Evolutionary conservation across 2,888 invertebrate genomes (phyloP).

Genomic region (Lithophane semibrunnea): DNA sequence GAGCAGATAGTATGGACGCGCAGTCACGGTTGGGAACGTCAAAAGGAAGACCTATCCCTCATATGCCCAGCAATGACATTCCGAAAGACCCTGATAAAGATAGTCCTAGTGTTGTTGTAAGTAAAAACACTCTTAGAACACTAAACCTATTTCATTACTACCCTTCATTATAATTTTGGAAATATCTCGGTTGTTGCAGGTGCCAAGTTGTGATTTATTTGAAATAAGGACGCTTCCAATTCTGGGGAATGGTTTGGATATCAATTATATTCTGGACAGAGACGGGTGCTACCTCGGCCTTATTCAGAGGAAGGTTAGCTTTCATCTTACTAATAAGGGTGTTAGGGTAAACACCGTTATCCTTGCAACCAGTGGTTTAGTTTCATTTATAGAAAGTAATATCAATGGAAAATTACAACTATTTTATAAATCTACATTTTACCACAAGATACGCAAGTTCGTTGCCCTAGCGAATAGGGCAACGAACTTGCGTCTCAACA

Average conservation of each 20-base stretch:
- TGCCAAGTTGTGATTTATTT: conserved; percentile 93
- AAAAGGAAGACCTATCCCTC: conserved; percentile 83
- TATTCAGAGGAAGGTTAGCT: conserved; percentile 91
- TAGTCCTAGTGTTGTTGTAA: conserved; percentile 82
- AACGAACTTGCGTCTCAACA: no score
- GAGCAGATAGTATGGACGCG: conserved; percentile 66
- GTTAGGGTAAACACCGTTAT: no score
- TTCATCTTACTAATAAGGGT: conserved; percentile 16
- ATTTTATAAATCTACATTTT: no score
- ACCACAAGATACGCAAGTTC: no score
- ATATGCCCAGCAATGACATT: conserved; percentile 68
- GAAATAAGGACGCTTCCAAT: conserved; percentile 91
- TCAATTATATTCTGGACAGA: conserved; percentile 86
- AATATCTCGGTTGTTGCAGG: conserved; percentile 80
- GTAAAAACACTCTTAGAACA: conserved; percentile 60
- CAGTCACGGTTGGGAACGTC: conserved; percentile 74
- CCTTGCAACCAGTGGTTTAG: no score
- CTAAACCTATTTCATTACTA: not conserved
- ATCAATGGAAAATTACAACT: no score
- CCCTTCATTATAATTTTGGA: not conserved
- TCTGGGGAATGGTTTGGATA: conserved; percentile 86
- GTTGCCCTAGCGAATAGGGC: no score
- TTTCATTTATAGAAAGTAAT: no score
- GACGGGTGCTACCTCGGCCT: conserved; percentile 93
- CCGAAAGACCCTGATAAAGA: conserved; percentile 87